These are phyloP conservation scores for Yponomeuta plumbellus DNA, from an alignment of 2,888 invertebrate species.

Conservation along the genomic window DNA sequence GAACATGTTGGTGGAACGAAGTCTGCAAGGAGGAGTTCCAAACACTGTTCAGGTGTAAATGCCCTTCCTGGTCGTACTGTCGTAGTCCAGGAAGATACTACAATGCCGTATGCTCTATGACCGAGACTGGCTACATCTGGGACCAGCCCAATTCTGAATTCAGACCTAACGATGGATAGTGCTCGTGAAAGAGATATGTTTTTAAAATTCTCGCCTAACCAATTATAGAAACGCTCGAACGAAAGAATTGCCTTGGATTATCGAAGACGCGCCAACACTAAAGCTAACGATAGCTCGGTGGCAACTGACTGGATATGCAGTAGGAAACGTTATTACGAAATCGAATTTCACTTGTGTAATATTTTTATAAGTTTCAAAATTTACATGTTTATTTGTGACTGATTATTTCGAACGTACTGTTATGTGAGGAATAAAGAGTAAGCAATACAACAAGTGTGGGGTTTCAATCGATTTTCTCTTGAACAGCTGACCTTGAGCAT, in stretches of 20 bases:
- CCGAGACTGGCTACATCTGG: conserved; percentile 94
- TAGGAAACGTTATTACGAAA: conserved; percentile 45
- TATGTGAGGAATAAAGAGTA: conserved; percentile 53
- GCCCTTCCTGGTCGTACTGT: conserved; percentile 92
- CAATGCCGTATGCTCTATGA: conserved; percentile 93
- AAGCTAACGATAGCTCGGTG: conserved; percentile 39
- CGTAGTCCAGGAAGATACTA: conserved; percentile 92
- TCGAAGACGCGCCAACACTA: conserved; percentile 47
- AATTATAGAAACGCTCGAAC: background rate
- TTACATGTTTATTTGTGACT: conserved; percentile 26
- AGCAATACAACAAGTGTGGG: conserved; percentile 28
- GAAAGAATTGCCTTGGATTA: conserved; percentile 21
- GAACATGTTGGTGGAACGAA: conserved; percentile 96
- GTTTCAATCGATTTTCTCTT: conserved; percentile 37
- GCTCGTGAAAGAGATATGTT: background rate
- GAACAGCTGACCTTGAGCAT: conserved; percentile 45
- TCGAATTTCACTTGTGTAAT: conserved; percentile 55
- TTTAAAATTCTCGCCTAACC: background rate
- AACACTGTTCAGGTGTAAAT: conserved; percentile 89
- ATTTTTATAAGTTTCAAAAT: conserved; percentile 36
- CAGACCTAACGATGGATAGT: conserved; percentile 45
- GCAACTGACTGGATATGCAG: conserved; percentile 62
- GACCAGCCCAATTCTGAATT: conserved; percentile 81
- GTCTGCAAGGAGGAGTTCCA: conserved; percentile 95
- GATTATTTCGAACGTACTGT: conserved; percentile 45